Evolutionary conservation across 1,140 invertebrate species (phyloP).

Genomic region (Agrypnia vestita): DNA sequence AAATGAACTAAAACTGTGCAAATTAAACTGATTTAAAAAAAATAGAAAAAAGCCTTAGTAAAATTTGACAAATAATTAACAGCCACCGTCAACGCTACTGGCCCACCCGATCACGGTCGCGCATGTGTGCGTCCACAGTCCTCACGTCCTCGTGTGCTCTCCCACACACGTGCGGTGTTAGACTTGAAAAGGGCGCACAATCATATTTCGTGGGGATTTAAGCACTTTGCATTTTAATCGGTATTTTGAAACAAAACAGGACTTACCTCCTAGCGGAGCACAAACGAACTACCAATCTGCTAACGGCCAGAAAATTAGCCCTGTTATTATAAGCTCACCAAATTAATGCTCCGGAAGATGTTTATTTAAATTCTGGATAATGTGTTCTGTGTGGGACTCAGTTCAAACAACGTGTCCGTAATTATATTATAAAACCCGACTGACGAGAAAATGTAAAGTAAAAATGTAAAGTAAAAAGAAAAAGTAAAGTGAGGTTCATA

Average conservation of each 20-base stretch:
- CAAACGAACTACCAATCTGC: conserved; percentile 40
- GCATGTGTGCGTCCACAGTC: not conserved
- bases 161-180: not conserved
- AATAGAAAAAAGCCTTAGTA: too few species aligned
- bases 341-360: conserved; percentile 16
- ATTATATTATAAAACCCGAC: too few species aligned
- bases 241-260: conserved; percentile 60
- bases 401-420: too few species aligned
- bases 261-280: conserved; percentile 47
- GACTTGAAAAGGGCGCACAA: conserved; percentile 47
- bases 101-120: not conserved
- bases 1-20: not conserved
- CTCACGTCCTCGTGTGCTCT: not conserved
- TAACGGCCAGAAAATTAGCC: conserved; percentile 50
- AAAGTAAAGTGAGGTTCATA: too few species aligned
- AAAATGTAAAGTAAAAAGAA: too few species aligned
- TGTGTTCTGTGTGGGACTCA: too few species aligned
- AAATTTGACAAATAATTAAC: too few species aligned
- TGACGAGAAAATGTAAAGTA: too few species aligned
- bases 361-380: conserved; percentile 11
- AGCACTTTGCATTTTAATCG: conserved; percentile 61
- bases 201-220: conserved; percentile 60
- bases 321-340: conserved; percentile 16
- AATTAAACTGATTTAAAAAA: too few species aligned
- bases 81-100: not conserved